phyloP scores from a whole-genome alignment of 2,888 invertebrate species.

The Orthosia gracilis region DNA sequence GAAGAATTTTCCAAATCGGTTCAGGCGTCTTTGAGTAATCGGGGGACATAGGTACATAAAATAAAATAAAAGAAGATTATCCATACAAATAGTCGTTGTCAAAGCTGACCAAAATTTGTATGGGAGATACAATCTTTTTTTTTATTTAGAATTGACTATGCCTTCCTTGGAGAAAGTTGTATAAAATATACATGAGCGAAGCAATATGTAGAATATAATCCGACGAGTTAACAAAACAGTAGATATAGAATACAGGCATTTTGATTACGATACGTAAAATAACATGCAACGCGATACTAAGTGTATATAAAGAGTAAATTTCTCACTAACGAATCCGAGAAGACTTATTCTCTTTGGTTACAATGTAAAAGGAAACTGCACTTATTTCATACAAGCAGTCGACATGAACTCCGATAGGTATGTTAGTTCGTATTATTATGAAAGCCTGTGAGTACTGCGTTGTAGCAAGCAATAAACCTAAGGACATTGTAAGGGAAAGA shows the following conservation, averaged over 20 bases:
- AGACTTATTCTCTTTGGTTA: not conserved
- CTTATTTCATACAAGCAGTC: not conserved
- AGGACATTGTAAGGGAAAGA: slow-evolving; percentile 4
- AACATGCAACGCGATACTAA: not conserved
- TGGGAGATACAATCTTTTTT: no score
- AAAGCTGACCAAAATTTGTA: no score
- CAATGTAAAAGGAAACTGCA: slow-evolving; percentile 16
- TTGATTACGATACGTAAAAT: not conserved
- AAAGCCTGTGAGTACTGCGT: not conserved
- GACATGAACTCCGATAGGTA: slow-evolving; percentile 1
- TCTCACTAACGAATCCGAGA: not conserved
- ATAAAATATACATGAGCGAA: no score
- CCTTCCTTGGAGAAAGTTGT: no score
- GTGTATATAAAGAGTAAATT: not conserved
- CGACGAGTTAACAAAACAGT: not conserved
- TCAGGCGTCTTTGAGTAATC: no score
- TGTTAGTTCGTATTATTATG: not conserved
- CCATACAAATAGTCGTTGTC: no score
- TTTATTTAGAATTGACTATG: no score
- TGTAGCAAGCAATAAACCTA: not conserved
- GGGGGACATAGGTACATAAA: no score
- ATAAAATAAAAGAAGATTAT: no score
- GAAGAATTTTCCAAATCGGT: no score
- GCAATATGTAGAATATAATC: no score
- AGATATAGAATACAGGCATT: not conserved